Evolutionary conservation across 2,113 vertebrate genomes (phyloP).

Genomic region (Furnarius figulus): DNA sequence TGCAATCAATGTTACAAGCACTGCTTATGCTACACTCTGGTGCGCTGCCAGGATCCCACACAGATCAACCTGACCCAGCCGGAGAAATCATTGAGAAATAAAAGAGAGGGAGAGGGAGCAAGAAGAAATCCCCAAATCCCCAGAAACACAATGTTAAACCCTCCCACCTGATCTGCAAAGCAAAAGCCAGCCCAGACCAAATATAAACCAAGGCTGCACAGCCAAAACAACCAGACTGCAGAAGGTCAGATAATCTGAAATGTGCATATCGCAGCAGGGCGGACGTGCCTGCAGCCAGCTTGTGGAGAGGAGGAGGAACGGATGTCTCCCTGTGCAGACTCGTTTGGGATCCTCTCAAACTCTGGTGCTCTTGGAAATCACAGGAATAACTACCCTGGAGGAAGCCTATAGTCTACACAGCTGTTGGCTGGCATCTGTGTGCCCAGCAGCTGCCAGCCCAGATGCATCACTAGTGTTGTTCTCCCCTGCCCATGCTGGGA

Average conservation of each 20-base stretch:
- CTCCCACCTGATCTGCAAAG: constrained; percentile 67
- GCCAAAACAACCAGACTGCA: constrained; percentile 65
- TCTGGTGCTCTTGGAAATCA: background rate
- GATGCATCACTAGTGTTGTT: background rate
- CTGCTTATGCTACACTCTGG: constrained; percentile 45
- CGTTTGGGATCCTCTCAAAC: background rate
- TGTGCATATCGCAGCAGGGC: background rate
- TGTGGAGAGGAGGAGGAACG: accelerated
- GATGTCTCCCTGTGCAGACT: background rate
- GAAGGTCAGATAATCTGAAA: constrained; percentile 71
- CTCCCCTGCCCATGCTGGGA: background rate
- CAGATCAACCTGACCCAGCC: constrained; percentile 62
- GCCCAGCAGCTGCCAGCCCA: background rate
- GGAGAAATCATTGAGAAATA: constrained; percentile 55
- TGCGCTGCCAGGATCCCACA: constrained; percentile 57
- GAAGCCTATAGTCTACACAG: background rate
- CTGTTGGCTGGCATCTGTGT: background rate
- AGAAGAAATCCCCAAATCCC: constrained; percentile 55
- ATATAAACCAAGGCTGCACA: constrained; percentile 68
- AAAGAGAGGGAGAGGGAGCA: background rate
- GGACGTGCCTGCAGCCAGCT: constrained; percentile 17
- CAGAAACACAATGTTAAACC: constrained; percentile 54
- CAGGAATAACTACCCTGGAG: background rate
- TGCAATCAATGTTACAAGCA: constrained; percentile 17
- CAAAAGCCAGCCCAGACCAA: constrained; percentile 58